These are phyloP conservation scores for Calypte anna DNA, from an alignment of 2,113 vertebrate species.

Conservation along the genomic window DNA sequence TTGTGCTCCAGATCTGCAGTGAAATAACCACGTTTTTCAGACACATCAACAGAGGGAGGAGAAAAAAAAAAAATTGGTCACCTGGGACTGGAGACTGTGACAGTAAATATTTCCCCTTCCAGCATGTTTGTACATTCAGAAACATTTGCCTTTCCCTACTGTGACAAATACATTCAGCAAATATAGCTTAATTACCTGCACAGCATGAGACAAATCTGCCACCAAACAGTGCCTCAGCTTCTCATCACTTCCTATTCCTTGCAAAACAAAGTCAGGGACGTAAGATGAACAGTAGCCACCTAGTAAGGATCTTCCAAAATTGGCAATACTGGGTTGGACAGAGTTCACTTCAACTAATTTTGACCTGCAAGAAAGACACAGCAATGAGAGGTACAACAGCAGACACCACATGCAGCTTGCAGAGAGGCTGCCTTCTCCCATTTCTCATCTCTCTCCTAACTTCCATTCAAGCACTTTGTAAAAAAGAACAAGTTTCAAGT, in stretches of 20 bases:
- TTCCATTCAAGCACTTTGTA: neutral
- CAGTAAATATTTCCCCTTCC: slow-evolving; percentile 29
- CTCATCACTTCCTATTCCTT: slow-evolving; percentile 92
- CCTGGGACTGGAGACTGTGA: neutral
- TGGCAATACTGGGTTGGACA: slow-evolving; percentile 93
- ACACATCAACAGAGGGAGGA: neutral
- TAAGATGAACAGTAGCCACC: slow-evolving; percentile 96
- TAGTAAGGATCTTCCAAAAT: slow-evolving; percentile 95
- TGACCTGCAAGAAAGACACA: slow-evolving; percentile 78
- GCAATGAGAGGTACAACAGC: neutral
- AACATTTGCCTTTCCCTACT: slow-evolving; percentile 60
- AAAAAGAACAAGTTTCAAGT: neutral
- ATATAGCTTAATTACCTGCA: slow-evolving; percentile 86
- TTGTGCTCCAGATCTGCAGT: neutral
- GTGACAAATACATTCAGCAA: slow-evolving; percentile 47
- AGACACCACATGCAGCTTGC: neutral
- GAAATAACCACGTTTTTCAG: neutral
- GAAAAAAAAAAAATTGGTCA: slow-evolving; percentile 1
- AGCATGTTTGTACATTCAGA: slow-evolving; percentile 22
- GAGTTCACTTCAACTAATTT: slow-evolving; percentile 92
- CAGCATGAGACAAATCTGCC: slow-evolving; percentile 92
- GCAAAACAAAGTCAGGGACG: slow-evolving; percentile 97
- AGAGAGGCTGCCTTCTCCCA: neutral
- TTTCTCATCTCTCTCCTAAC: neutral
- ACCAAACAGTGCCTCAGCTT: slow-evolving; percentile 90